Conservation (phyloP, 2,113 vertebrate genomes). For the Podilymbus podiceps region DNA sequence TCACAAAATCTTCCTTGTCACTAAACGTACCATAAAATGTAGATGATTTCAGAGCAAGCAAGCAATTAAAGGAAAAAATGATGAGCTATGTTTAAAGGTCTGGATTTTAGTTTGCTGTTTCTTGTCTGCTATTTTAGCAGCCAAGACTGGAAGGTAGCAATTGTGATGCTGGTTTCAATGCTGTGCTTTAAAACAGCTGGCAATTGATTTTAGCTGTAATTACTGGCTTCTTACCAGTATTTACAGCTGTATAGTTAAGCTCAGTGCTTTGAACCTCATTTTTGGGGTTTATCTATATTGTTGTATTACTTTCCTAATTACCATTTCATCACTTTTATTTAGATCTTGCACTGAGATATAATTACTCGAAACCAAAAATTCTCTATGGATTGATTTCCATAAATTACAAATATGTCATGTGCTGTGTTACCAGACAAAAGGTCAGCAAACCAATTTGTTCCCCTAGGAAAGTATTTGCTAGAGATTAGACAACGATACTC, state of each 20-base stretch:
- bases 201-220: slow-evolving; percentile 57
- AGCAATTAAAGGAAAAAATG: not conserved
- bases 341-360: slow-evolving; percentile 51
- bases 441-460: slow-evolving; percentile 63
- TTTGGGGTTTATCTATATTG: slow-evolving; percentile 58
- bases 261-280: slow-evolving; percentile 45
- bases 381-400: slow-evolving; percentile 53
- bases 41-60: not conserved
- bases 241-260: slow-evolving; percentile 61
- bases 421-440: slow-evolving; percentile 63
- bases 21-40: not conserved
- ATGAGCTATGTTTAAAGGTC: not conserved
- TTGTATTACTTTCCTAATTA: slow-evolving; percentile 57
- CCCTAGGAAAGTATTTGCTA: slow-evolving; percentile 31
- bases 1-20: not conserved
- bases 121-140: not conserved
- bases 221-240: slow-evolving; percentile 66
- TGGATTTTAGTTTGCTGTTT: slow-evolving; percentile 33
- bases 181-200: slow-evolving; percentile 13
- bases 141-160: slow-evolving; percentile 16
- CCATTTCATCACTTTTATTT: slow-evolving; percentile 69
- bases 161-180: not conserved
- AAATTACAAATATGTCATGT: slow-evolving; percentile 67
- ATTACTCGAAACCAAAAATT: slow-evolving; percentile 62
- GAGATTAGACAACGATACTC: slow-evolving; percentile 26